Percentiles rank a stretch among this genome's conserved stretches.
These are phyloP conservation scores for Lordiphosa fenestrarum DNA, from an alignment of 2,888 invertebrate species.

Conservation along the genomic window DNA sequence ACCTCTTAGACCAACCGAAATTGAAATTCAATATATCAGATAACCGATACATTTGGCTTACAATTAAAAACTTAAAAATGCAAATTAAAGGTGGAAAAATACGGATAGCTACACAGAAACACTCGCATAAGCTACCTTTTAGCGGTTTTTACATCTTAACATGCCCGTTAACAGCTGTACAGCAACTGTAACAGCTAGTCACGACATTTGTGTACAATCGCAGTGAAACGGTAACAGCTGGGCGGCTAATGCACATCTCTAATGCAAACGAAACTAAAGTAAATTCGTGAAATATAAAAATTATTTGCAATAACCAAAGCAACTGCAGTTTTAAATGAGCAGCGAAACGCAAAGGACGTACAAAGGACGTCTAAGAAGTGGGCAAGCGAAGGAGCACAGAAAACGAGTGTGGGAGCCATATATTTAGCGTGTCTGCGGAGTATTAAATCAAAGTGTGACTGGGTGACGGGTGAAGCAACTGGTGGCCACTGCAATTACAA, in stretches of 20 bases:
- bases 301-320: conserved; percentile 43
- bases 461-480: conserved; percentile 41
- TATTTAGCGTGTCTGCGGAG: conserved; percentile 64
- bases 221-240: conserved; percentile 6
- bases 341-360: conserved; percentile 37
- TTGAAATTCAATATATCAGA: too few relatives aligned
- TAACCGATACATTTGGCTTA: too few relatives aligned
- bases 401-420: conserved; percentile 10
- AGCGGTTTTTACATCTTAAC: too few relatives aligned
- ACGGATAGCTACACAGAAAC: too few relatives aligned
- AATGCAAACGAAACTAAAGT: conserved; percentile 6
- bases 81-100: too few relatives aligned
- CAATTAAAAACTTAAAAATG: too few relatives aligned
- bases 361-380: conserved; percentile 20
- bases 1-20: too few relatives aligned
- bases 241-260: not conserved
- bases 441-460: conserved; percentile 67
- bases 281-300: conserved; percentile 58
- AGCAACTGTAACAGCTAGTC: too few relatives aligned
- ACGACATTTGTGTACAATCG: too few relatives aligned
- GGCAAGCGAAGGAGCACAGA: conserved; percentile 18
- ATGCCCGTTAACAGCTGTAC: too few relatives aligned
- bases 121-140: too few relatives aligned
- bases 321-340: conserved; percentile 67
- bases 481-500: conserved; percentile 47